phyloP scores from a whole-genome alignment of 1,140 invertebrate genomes.

The Drosophila suzukii region DNA sequence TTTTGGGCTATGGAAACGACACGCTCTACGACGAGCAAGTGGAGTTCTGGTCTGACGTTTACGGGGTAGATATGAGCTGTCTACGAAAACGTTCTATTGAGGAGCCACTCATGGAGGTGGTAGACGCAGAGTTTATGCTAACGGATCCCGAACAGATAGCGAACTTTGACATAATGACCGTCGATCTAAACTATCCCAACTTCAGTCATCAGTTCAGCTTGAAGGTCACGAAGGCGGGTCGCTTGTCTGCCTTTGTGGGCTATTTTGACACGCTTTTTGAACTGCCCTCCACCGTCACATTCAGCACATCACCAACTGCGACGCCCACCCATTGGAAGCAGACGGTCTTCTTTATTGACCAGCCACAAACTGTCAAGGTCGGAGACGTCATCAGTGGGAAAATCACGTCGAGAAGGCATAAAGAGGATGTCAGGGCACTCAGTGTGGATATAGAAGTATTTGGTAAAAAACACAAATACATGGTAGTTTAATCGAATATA shows the following conservation, averaged over 20 bases:
- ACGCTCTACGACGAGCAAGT: conserved; percentile 90
- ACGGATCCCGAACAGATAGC: conserved; percentile 89
- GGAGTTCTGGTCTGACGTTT: conserved; percentile 97
- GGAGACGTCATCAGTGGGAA: conserved; percentile 90
- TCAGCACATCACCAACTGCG: conserved; percentile 91
- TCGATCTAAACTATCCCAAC: conserved; percentile 91
- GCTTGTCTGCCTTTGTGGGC: conserved; percentile 94
- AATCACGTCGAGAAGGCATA: conserved; percentile 87
- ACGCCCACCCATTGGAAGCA: conserved; percentile 98
- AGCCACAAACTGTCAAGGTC: conserved; percentile 89
- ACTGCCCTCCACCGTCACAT: conserved; percentile 87
- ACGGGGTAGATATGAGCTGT: conserved; percentile 98
- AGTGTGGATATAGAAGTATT: conserved; percentile 85
- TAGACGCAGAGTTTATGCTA: conserved; percentile 90
- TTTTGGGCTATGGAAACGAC: conserved; percentile 95
- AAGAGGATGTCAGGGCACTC: conserved; percentile 87
- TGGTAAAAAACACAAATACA: conserved; percentile 66
- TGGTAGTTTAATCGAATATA: conserved; percentile 57
- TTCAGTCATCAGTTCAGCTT: conserved; percentile 93
- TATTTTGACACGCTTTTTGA: conserved; percentile 97
- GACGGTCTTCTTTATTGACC: conserved; percentile 94
- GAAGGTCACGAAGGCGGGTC: conserved; percentile 88
- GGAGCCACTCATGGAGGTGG: conserved; percentile 95
- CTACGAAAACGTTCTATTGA: conserved; percentile 95
- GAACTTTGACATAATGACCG: conserved; percentile 92